These are phyloP conservation scores for Tachina fera DNA, from an alignment of 2,888 invertebrate species.

Conservation along the genomic window DNA sequence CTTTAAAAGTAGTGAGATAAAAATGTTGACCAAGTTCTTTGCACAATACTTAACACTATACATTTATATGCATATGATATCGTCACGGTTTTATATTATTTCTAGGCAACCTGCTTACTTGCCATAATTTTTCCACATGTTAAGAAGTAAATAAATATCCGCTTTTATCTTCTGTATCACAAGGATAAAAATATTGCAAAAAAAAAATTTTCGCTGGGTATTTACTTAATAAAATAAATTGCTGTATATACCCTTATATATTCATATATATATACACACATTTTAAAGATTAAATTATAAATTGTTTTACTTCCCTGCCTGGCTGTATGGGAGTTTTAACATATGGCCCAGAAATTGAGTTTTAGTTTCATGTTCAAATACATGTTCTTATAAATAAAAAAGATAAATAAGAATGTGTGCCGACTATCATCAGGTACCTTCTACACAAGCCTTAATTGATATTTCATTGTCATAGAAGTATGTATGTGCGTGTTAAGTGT, in stretches of 20 bases:
- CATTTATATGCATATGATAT: no score
- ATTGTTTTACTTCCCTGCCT: background rate
- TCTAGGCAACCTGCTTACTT: no score
- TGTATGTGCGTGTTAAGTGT: constrained; percentile 44
- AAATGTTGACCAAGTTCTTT: no score
- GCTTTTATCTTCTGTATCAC: no score
- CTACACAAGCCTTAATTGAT: constrained; percentile 57
- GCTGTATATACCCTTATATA: background rate
- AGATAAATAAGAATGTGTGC: background rate
- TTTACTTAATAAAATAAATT: background rate
- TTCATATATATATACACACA: no score
- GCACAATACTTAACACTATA: no score
- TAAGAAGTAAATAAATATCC: no score
- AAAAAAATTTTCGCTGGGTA: background rate
- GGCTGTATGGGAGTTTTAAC: constrained; percentile 45
- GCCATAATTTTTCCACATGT: no score
- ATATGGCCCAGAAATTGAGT: constrained; percentile 35
- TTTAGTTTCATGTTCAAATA: constrained; percentile 29
- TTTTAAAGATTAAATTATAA: background rate
- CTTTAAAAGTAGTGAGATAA: no score
- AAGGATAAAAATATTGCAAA: no score
- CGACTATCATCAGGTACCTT: background rate
- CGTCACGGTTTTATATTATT: no score
- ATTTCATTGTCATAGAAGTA: constrained; percentile 53
- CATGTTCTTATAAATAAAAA: background rate